Conservation (phyloP, 2,797 vertebrate species). For the Cossypha niveicapilla region DNA sequence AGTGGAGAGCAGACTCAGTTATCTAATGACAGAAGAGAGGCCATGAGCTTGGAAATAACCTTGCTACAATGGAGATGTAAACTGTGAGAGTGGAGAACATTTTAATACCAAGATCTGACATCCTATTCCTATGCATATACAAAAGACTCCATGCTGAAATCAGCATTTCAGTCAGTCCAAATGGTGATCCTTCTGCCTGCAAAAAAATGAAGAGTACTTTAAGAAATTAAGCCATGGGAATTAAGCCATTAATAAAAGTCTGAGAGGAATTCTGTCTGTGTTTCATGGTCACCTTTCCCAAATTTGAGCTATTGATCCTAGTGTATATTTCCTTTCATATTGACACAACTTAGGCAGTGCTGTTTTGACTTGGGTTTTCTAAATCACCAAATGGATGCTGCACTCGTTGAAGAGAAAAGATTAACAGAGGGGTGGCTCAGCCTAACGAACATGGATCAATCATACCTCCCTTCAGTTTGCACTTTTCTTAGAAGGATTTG, state of each 20-base stretch:
- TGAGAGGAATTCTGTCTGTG: background rate
- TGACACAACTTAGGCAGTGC: background rate
- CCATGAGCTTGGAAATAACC: background rate
- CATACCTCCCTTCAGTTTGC: background rate
- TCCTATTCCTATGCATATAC: background rate
- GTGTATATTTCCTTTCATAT: background rate
- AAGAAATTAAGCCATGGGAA: background rate
- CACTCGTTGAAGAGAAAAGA: background rate
- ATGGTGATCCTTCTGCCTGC: background rate
- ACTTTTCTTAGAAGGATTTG: background rate
- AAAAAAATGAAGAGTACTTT: background rate
- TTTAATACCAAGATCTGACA: background rate
- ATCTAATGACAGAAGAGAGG: background rate
- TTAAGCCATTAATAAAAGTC: background rate
- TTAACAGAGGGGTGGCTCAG: background rate
- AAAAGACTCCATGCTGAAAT: background rate
- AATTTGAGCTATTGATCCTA: background rate
- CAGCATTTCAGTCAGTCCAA: background rate
- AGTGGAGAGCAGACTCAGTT: background rate
- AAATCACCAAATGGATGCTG: background rate
- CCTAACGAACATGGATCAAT: accelerated
- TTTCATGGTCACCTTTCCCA: background rate
- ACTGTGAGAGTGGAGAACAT: background rate
- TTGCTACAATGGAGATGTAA: background rate
- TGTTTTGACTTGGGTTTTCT: background rate